Conservation (phyloP, 2,888 invertebrate genomes). For the Neoascia interrupta region DNA sequence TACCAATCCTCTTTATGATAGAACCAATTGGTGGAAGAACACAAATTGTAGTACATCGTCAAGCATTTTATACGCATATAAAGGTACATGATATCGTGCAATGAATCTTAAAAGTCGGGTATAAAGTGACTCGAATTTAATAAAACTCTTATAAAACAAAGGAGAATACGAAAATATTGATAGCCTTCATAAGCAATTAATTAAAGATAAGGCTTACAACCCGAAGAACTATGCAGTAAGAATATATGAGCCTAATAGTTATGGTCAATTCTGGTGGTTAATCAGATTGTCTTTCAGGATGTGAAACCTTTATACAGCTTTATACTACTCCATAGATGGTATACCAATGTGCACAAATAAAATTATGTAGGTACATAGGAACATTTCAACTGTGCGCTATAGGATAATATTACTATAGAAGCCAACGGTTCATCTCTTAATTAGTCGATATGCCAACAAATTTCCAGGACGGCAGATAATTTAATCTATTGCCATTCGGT, state of each 20-base stretch:
- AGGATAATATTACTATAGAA: slow-evolving; percentile 12
- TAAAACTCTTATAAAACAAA: background rate
- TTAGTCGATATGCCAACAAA: slow-evolving; percentile 66
- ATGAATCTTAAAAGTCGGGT: slow-evolving; percentile 6
- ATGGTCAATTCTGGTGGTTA: slow-evolving; percentile 24
- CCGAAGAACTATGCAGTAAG: background rate
- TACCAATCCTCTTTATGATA: slow-evolving; percentile 6
- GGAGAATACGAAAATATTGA: no score
- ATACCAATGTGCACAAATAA: background rate
- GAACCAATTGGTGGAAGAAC: slow-evolving; percentile 49
- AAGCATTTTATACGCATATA: background rate
- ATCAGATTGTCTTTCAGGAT: slow-evolving; percentile 29
- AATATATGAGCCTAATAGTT: slow-evolving; percentile 25
- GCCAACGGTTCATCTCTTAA: slow-evolving; percentile 47
- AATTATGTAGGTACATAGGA: background rate
- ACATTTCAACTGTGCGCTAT: background rate
- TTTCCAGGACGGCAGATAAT: slow-evolving; percentile 56
- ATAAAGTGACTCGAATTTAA: background rate
- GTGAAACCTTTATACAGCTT: no score
- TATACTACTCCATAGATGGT: no score
- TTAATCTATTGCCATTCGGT: slow-evolving; percentile 63
- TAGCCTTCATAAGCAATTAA: slow-evolving; percentile 5
- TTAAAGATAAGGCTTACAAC: slow-evolving; percentile 15
- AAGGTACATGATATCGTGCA: no score
- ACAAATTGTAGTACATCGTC: slow-evolving; percentile 15